phyloP scores from a whole-genome alignment of 2,888 invertebrate genomes.

The Heliconius ethilla region DNA sequence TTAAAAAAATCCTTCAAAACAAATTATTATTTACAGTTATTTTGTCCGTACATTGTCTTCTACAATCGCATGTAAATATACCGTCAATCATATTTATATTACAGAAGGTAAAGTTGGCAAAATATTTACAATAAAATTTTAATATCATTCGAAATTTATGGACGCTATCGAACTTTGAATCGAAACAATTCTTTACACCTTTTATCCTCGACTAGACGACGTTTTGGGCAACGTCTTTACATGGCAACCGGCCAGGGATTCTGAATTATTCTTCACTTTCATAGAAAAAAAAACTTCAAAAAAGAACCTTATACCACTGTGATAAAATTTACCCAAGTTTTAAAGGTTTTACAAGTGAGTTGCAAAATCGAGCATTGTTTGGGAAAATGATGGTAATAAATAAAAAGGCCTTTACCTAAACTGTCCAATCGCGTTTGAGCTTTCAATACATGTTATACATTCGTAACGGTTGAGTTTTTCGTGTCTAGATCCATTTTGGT shows the following conservation, averaged over 20 bases:
- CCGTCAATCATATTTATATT: constrained; percentile 2
- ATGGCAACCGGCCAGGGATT: constrained; percentile 70
- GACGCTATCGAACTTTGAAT: constrained; percentile 60
- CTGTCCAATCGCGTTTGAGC: constrained; percentile 62
- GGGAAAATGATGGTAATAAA: constrained; percentile 75
- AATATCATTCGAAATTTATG: constrained; percentile 52
- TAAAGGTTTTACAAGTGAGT: constrained; percentile 47
- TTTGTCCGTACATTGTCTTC: neutral
- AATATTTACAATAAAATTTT: constrained; percentile 50
- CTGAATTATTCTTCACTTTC: constrained; percentile 48
- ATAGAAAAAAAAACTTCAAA: constrained; percentile 39
- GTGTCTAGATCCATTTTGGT: constrained; percentile 31
- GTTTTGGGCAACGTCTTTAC: constrained; percentile 64
- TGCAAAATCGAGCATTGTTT: constrained; percentile 64
- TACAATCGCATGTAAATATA: neutral
- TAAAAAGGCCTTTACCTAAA: constrained; percentile 67
- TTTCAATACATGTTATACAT: constrained; percentile 52
- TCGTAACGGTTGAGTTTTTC: constrained; percentile 43
- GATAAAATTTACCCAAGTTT: constrained; percentile 46
- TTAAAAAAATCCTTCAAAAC: neutral
- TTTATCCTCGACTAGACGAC: constrained; percentile 66
- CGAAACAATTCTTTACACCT: constrained; percentile 70
- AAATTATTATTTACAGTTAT: neutral
- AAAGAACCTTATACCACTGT: constrained; percentile 50
- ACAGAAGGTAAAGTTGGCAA: constrained; percentile 15